Conservation (phyloP, 2,113 vertebrate species). For the Chaenogobius annularis region DNA sequence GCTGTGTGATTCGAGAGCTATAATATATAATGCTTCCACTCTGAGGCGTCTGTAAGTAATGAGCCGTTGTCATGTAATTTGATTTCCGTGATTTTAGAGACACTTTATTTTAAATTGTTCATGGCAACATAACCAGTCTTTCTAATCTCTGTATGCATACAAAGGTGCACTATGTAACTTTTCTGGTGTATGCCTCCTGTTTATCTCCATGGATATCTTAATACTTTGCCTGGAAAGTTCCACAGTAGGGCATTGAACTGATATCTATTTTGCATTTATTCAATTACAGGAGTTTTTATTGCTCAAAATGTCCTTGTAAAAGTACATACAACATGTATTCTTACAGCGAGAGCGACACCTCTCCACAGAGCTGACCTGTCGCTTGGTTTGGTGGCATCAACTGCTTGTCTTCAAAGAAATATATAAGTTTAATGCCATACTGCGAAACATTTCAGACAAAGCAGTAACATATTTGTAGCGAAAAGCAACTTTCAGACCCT, state of each 20-base stretch:
- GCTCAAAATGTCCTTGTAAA: too few relatives aligned
- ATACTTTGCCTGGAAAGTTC: not conserved
- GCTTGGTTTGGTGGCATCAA: not conserved
- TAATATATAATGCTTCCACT: constrained; percentile 8
- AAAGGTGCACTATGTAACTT: not conserved
- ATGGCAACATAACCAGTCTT: not conserved
- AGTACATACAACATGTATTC: not conserved
- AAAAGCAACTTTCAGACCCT: not conserved
- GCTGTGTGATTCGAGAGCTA: constrained; percentile 6
- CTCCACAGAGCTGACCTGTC: too few relatives aligned
- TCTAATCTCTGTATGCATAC: not conserved
- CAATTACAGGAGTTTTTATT: too few relatives aligned
- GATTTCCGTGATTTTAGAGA: not conserved
- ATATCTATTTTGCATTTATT: not conserved
- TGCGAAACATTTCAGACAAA: not conserved
- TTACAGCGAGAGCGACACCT: too few relatives aligned
- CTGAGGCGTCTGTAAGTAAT: not conserved
- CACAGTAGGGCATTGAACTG: not conserved
- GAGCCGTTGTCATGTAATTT: constrained; percentile 1
- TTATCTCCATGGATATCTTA: not conserved
- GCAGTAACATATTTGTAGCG: not conserved
- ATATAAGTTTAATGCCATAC: not conserved
- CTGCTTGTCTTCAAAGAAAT: too few relatives aligned
- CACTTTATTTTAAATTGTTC: not conserved
- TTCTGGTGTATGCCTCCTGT: not conserved